These are phyloP conservation scores for Parapsyche elsis DNA, from an alignment of 1,140 invertebrate species.

Conservation along the genomic window DNA sequence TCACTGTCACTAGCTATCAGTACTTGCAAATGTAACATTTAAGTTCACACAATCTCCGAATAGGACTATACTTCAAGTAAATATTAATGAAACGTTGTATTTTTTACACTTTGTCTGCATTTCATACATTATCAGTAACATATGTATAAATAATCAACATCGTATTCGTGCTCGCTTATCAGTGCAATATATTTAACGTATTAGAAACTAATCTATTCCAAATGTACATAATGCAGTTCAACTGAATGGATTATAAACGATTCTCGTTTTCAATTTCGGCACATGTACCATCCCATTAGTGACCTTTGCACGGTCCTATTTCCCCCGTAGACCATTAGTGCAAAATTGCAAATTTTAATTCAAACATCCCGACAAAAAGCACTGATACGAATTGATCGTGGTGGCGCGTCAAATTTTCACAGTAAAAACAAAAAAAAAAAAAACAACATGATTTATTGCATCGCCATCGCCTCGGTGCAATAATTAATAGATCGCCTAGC, in stretches of 20 bases:
- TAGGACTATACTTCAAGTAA: too few species aligned
- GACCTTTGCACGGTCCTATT: not conserved
- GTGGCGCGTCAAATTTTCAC: slow-evolving; percentile 5
- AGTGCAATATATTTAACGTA: too few species aligned
- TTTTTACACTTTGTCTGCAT: too few species aligned
- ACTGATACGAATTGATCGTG: slow-evolving; percentile 30
- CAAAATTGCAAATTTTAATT: not conserved
- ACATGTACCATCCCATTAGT: not conserved
- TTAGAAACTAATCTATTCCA: too few species aligned
- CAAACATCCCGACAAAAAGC: slow-evolving; percentile 9
- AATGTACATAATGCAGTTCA: not conserved
- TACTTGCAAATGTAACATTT: too few species aligned
- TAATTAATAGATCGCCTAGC: slow-evolving; percentile 37
- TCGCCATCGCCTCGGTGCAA: slow-evolving; percentile 27
- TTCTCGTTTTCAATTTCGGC: not conserved
- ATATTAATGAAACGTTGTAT: too few species aligned
- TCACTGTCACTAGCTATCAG: too few species aligned
- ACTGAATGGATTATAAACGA: not conserved
- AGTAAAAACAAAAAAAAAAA: too few species aligned
- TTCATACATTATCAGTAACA: too few species aligned
- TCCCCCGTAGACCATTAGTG: slow-evolving; percentile 1
- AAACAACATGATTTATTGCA: slow-evolving; percentile 32
- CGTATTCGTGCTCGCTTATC: too few species aligned
- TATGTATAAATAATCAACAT: too few species aligned
- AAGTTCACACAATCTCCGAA: too few species aligned